phyloP scores from a whole-genome alignment of 2,113 vertebrate species.

The Varanus salvator region DNA sequence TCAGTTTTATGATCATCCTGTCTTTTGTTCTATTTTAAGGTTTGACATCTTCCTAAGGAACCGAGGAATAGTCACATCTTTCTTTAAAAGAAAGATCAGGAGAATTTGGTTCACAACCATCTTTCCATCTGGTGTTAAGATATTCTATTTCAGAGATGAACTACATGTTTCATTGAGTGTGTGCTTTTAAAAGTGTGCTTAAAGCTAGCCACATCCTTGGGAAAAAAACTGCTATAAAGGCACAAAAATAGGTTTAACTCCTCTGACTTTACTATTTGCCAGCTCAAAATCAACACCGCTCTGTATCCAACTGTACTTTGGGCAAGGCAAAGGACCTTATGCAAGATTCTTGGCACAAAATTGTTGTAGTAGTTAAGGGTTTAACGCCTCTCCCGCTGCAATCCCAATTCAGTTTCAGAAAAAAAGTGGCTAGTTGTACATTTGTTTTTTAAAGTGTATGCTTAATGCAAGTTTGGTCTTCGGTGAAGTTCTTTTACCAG shows the following conservation, averaged over 20 bases:
- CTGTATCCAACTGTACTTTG: neutral
- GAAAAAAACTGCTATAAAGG: neutral
- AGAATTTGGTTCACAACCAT: constrained; percentile 2
- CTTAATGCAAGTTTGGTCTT: neutral
- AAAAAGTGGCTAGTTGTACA: neutral
- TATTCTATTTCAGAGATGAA: neutral
- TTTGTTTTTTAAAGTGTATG: neutral
- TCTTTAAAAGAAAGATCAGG: constrained; percentile 26
- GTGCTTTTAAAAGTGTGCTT: neutral
- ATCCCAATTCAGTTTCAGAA: neutral
- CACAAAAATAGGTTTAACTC: neutral
- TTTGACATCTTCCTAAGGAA: constrained; percentile 73
- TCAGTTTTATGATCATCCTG: constrained; percentile 91
- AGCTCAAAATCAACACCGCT: neutral
- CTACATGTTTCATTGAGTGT: neutral
- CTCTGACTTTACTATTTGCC: neutral
- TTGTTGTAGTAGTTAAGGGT: neutral
- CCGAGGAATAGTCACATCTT: constrained; percentile 54
- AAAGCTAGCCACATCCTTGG: neutral
- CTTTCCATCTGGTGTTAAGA: constrained; percentile 46
- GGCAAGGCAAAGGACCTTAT: neutral
- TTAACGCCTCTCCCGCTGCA: neutral
- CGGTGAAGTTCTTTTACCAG: neutral
- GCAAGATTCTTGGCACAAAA: neutral
- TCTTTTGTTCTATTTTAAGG: constrained; percentile 66